Conservation (phyloP, 1,140 invertebrate species). For the Teleogryllus occipitalis region DNA sequence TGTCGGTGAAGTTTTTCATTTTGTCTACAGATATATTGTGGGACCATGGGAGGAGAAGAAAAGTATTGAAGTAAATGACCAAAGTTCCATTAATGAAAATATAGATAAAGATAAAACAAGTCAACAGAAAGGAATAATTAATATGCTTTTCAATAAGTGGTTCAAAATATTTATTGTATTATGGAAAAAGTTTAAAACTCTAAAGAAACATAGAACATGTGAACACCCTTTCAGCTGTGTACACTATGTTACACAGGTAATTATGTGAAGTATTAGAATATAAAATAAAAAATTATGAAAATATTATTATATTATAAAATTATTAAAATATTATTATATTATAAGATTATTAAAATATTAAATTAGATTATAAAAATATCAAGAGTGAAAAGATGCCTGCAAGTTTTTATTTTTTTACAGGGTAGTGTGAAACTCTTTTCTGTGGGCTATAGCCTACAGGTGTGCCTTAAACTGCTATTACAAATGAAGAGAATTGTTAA, state of each 20-base stretch:
- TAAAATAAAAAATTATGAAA: no score
- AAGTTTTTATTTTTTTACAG: conserved; percentile 35
- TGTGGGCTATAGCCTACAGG: conserved; percentile 48
- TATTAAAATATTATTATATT: not conserved
- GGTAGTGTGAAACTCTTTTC: conserved; percentile 48
- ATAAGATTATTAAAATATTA: not conserved
- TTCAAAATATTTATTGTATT: not conserved
- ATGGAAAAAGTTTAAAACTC: conserved; percentile 38
- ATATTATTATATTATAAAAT: no score
- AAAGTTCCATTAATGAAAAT: conserved; percentile 8
- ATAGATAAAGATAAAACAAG: not conserved
- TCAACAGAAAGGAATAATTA: not conserved
- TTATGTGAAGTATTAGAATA: not conserved
- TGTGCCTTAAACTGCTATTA: conserved; percentile 47
- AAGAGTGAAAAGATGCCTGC: not conserved
- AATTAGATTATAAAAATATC: not conserved
- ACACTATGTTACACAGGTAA: conserved; percentile 45
- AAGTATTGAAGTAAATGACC: conserved; percentile 22
- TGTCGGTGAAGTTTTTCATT: not conserved
- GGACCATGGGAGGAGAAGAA: conserved; percentile 50
- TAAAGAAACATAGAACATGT: conserved; percentile 45
- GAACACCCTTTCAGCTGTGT: conserved; percentile 53
- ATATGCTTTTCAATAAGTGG: conserved; percentile 26
- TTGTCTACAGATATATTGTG: conserved; percentile 45
- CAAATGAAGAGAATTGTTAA: conserved; percentile 40